Evolutionary conservation across 2,888 invertebrate genomes (phyloP), one percentile per base, ranked within the genome.

Genomic region (Diaphora mendica): DNA sequence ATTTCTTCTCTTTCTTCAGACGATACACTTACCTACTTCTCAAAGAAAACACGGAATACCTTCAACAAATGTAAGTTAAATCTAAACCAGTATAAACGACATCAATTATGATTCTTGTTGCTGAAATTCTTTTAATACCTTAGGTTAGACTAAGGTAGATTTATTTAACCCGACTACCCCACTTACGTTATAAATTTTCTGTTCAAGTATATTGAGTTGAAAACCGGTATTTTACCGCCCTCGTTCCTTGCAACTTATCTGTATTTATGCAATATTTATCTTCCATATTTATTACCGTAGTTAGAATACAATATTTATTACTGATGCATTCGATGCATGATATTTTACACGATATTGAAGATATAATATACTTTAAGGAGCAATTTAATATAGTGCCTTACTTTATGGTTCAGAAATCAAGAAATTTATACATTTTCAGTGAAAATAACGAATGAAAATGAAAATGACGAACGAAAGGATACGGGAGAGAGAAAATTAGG

Each of bases 141-240:
- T 20, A 30, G 20, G n/a, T 33, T 23, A 33, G 48, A 67, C 48
- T 48, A 33, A 48, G 42, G 48, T 48, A 67, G 30, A 30, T 77
- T 77, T 80, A 78, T 64, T 73, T 74, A 75, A 44, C 30, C 67
- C 79, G 39, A 39, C 55, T 68, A 23, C 35, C n/a, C 33, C 30
- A 62, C 13, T 70, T 79, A 79, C 66, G 64, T 70, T 64, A 62
- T 70, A 70, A 70, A 70, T 70, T 33, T 42, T 62, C 30, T 59
- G 39, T 39, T 30, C 42, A 23, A 59, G 55, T 33, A 62, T 64
- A 70, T 42, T 20, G 48, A 35, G 68, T 35, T 48, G 33, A 48
- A 26, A 70, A 51, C 48, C n/a, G 64, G 64, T 48, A 48, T n/a
- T 70, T 70, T 35, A 66, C n/a, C 23, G 72, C 33, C 42, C 71